A percentile compares a stretch with the other conserved stretches of the same genome.
Conservation (phyloP, 2,113 vertebrate species). For the Myotis lucifugus region DNA sequence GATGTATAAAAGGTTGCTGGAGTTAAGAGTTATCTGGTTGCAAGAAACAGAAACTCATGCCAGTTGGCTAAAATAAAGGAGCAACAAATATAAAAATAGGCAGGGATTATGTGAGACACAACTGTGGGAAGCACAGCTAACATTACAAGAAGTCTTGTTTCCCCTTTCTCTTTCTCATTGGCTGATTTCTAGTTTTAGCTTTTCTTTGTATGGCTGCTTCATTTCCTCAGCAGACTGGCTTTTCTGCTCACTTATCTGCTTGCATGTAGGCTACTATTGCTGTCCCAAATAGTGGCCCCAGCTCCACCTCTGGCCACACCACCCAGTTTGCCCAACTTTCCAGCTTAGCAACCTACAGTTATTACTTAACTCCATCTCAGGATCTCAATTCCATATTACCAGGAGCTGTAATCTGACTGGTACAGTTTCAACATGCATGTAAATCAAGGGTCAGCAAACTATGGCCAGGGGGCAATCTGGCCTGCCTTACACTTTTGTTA, state of each 20-base stretch:
- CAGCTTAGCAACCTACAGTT: background rate
- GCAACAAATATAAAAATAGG: slow-evolving; percentile 55
- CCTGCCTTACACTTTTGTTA: background rate
- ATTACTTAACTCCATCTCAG: background rate
- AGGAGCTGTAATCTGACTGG: background rate
- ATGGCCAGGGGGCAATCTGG: background rate
- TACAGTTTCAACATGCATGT: background rate
- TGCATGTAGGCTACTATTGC: background rate
- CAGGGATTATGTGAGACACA: slow-evolving; percentile 52
- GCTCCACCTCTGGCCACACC: background rate
- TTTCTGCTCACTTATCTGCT: background rate
- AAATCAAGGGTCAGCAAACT: slow-evolving; percentile 38
- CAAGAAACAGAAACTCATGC: slow-evolving; percentile 57
- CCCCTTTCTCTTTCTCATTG: background rate
- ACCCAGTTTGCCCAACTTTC: background rate
- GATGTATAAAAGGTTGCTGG: background rate
- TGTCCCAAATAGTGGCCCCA: background rate
- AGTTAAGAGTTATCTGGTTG: slow-evolving; percentile 50
- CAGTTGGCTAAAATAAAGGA: slow-evolving; percentile 48
- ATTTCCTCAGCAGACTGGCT: background rate
- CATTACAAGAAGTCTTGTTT: background rate
- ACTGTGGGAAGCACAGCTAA: background rate
- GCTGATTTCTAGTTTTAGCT: background rate
- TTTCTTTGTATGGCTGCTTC: slow-evolving; percentile 3
- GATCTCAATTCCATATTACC: slow-evolving; percentile 28